phyloP scores from a whole-genome alignment of 2,797 vertebrate genomes.

The Leptoclinus maculatus region DNA sequence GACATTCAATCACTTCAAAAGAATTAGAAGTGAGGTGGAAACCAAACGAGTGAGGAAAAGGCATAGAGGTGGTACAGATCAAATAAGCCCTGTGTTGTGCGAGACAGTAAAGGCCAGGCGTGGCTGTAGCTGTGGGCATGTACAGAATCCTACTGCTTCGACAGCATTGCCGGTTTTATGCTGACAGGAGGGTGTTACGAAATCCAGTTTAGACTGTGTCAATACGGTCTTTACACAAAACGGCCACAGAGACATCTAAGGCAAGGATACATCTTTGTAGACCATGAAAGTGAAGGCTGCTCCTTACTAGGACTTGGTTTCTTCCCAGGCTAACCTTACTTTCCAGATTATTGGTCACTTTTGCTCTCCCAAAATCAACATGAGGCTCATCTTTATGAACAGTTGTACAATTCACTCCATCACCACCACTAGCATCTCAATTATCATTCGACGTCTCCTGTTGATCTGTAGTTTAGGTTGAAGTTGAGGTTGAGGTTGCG shows the following conservation, averaged over 20 bases:
- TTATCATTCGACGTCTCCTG: not conserved
- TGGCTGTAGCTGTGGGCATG: slow-evolving; percentile 36
- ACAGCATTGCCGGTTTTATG: slow-evolving; percentile 53
- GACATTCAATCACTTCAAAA: slow-evolving; percentile 5
- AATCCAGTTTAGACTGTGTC: slow-evolving; percentile 54
- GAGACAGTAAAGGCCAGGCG: slow-evolving; percentile 9
- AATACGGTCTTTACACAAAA: slow-evolving; percentile 20
- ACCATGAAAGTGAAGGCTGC: not conserved
- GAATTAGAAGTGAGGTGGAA: not conserved
- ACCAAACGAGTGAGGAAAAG: slow-evolving; percentile 20
- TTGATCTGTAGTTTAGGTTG: slow-evolving; percentile 4
- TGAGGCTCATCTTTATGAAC: not conserved
- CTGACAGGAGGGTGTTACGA: slow-evolving; percentile 41
- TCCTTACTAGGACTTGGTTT: not conserved
- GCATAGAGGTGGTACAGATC: slow-evolving; percentile 8
- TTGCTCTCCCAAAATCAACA: slow-evolving; percentile 1
- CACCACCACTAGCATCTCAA: not conserved
- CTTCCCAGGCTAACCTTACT: not conserved
- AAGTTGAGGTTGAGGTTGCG: slow-evolving; percentile 5
- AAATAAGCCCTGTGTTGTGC: slow-evolving; percentile 3
- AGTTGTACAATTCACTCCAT: not conserved
- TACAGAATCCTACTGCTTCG: slow-evolving; percentile 46
- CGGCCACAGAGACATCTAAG: slow-evolving; percentile 21
- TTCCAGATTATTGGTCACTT: not conserved
- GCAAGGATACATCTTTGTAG: not conserved